These are phyloP conservation scores for Drosophila murphyi DNA, from an alignment of 1,140 invertebrate genomes.

Conservation along the genomic window DNA sequence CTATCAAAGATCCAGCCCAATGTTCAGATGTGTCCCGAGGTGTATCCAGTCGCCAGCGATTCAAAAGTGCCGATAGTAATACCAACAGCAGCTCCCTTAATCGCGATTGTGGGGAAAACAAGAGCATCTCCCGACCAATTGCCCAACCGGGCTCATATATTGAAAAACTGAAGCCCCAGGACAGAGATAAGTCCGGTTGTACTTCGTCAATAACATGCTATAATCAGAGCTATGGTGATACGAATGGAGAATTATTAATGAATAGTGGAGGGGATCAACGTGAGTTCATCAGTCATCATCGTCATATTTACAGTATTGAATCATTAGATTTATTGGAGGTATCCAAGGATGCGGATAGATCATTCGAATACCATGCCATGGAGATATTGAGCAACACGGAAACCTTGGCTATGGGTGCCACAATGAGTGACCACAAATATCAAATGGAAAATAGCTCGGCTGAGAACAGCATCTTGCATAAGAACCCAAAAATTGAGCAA, in stretches of 20 bases:
- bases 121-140: conserved; percentile 54
- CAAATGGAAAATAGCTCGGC: conserved; percentile 34
- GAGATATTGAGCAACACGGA: conserved; percentile 65
- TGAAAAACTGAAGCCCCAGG: conserved; percentile 58
- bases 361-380: conserved; percentile 60
- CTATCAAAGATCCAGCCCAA: conserved; percentile 66
- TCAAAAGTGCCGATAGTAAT: conserved; percentile 65
- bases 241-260: conserved; percentile 48
- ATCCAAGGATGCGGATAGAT: conserved; percentile 43
- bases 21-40: conserved; percentile 68
- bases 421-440: conserved; percentile 50
- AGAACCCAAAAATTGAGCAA: conserved; percentile 31
- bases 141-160: conserved; percentile 65
- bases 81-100: conserved; percentile 56
- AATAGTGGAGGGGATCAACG: conserved; percentile 29
- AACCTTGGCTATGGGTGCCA: conserved; percentile 61
- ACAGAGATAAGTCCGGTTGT: conserved; percentile 21
- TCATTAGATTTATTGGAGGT: conserved; percentile 52
- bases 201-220: conserved; percentile 27
- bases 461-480: conserved; percentile 24
- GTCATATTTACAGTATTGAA: conserved; percentile 61
- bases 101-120: conserved; percentile 56
- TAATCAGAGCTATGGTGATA: conserved; percentile 63
- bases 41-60: conserved; percentile 64
- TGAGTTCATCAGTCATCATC: conserved; percentile 43